phyloP scores from a whole-genome alignment of 2,113 vertebrate species.

The Salvelinus alpinus region DNA sequence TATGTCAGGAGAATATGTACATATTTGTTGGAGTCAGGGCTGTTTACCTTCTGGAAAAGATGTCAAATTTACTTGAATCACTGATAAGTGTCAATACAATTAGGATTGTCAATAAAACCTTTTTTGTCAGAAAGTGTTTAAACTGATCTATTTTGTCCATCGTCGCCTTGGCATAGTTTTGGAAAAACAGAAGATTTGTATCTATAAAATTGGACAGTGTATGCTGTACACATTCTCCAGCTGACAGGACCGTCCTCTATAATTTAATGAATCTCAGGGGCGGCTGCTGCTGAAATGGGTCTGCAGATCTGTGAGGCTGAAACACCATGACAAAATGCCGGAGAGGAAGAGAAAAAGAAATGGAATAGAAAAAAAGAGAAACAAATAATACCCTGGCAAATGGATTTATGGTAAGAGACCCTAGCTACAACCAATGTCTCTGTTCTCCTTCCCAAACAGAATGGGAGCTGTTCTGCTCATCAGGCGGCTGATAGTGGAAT shows the following conservation, averaged over 20 bases:
- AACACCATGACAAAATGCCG: not conserved
- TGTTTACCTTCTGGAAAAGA: too few relatives aligned
- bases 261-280: not conserved
- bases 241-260: not conserved
- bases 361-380: not conserved
- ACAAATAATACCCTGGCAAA: conserved; percentile 22
- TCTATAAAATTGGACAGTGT: not conserved
- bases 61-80: too few relatives aligned
- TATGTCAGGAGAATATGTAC: too few relatives aligned
- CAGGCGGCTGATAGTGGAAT: conserved; percentile 26
- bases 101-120: too few relatives aligned
- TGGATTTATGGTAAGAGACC: conserved; percentile 34
- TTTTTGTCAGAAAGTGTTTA: too few relatives aligned
- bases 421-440: conserved; percentile 1
- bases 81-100: too few relatives aligned
- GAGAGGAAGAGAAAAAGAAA: not conserved
- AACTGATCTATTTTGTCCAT: not conserved
- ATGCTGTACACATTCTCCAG: not conserved
- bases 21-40: too few relatives aligned
- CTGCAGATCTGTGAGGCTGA: not conserved
- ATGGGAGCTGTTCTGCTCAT: conserved; percentile 27
- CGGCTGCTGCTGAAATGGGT: not conserved
- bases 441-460: conserved; percentile 16
- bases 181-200: not conserved
- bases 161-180: not conserved